A percentile compares a stretch with the other conserved stretches of the same genome.
phyloP scores from a whole-genome alignment of 1,140 invertebrate species.

The Telenomus remus region DNA sequence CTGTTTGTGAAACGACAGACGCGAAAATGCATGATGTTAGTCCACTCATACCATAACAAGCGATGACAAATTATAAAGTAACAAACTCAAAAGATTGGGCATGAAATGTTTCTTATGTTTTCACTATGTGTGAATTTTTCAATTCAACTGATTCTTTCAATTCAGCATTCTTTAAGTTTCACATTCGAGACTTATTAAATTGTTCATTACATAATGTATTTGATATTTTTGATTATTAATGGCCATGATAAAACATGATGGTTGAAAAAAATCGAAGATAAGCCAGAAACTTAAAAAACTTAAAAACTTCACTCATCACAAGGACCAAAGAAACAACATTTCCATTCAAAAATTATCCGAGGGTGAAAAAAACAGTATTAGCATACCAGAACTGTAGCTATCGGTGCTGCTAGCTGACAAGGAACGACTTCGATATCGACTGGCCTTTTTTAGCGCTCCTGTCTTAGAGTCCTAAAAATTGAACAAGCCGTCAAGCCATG shows the following conservation, averaged over 20 bases:
- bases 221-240: not conserved
- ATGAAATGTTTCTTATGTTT: slow-evolving; percentile 5
- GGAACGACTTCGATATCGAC: slow-evolving; percentile 89
- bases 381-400: slow-evolving; percentile 92
- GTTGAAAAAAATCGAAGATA: too few species aligned
- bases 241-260: not conserved
- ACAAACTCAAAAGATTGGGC: slow-evolving; percentile 15
- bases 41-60: slow-evolving; percentile 49
- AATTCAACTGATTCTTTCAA: too few species aligned
- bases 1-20: slow-evolving; percentile 72
- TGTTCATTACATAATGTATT: too few species aligned
- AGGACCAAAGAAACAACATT: not conserved
- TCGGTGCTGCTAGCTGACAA: slow-evolving; percentile 95
- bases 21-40: slow-evolving; percentile 61
- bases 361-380: not conserved
- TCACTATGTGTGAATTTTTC: too few species aligned
- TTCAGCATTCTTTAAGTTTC: too few species aligned
- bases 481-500: slow-evolving; percentile 3
- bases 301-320: too few species aligned
- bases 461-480: slow-evolving; percentile 80
- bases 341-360: not conserved
- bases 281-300: too few species aligned
- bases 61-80: slow-evolving; percentile 51
- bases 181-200: too few species aligned
- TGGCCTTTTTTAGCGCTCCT: slow-evolving; percentile 88